Base-by-base conservation (phyloP, 2,888 invertebrate species). In the Atherix ibis region DNA sequence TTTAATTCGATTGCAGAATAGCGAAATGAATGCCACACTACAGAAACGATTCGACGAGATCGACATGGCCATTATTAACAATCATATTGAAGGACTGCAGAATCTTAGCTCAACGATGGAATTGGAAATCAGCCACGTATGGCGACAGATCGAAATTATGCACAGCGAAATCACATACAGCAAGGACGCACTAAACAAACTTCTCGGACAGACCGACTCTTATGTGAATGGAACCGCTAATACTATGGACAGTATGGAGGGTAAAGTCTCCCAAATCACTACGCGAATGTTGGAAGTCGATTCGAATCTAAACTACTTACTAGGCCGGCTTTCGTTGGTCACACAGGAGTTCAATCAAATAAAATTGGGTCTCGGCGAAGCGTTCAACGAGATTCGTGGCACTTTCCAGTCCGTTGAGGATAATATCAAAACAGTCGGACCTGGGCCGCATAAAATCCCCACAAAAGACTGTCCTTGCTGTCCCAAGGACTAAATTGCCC, bases 131-230 rank as follows among this genome's bases (percentile, higher is more conserved):
- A 73, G 77, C 43, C 80, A 83, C 54, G 85, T 89, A 12, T 88
- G 88, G 88, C 66, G 85, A 15, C 88, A 87, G 57, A 87, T 89
- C 46, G 84, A 85, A 42, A 77, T 82, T 36, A 83, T 89, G 82
- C 77, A 82, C 55, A 75, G 77, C 48, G 83, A 87, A 53, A 73
- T 89, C 50, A 74, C 73, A 18, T 73, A 75, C 39, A 84, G 76
- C 50, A 76, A 79, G 30, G 71, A 70, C 26, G 68, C 79, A 3
- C 59, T 89, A n/a, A 76, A 76, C 40, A 73, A 75, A 44, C 68
- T 89, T 25, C 64, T 65, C 63, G 70, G 73, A 46, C 80, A 79
- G 54, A 82, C 84, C 6, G 77, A 78, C 47, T 65, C 68, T 32
- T 85, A 84, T 52, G 79, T 84, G 9, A 87, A 82, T 52, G 81